Conservation (phyloP, 2,888 invertebrate genomes). For the Napeogenes sylphis region DNA sequence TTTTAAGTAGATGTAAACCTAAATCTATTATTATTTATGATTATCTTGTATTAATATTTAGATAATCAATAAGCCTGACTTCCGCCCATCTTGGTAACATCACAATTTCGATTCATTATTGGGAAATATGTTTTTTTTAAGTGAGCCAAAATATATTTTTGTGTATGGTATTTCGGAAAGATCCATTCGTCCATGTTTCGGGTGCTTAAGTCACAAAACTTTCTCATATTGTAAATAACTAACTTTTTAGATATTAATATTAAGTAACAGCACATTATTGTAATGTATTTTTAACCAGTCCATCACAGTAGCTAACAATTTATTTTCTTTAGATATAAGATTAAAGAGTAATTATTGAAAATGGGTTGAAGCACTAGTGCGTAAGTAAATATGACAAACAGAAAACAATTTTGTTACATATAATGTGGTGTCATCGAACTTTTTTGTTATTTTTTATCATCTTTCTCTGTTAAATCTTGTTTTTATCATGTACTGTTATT, state of each 20-base stretch:
- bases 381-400: constrained; percentile 1
- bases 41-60: no score
- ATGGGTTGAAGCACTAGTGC: constrained; percentile 8
- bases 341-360: constrained; percentile 10
- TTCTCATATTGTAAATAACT: constrained; percentile 27
- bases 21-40: constrained; percentile 22
- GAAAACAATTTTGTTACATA: not conserved
- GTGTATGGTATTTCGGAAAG: no score
- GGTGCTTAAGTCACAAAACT: constrained; percentile 41
- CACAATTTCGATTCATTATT: not conserved
- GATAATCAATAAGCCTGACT: no score
- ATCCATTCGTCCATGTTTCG: constrained; percentile 24
- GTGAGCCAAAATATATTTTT: constrained; percentile 2
- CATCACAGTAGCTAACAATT: constrained; percentile 50
- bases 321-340: constrained; percentile 8
- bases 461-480: not conserved
- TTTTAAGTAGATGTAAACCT: constrained; percentile 22
- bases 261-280: constrained; percentile 42
- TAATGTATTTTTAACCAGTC: constrained; percentile 44
- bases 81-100: no score
- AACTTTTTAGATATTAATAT: constrained; percentile 28
- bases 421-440: not conserved
- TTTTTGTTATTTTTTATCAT: not conserved
- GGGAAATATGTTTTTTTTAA: not conserved
- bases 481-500: not conserved